A percentile compares a stretch with the other conserved stretches of the same genome.
phyloP scores from a whole-genome alignment of 2,797 vertebrate species.

The Falco columbarius region DNA sequence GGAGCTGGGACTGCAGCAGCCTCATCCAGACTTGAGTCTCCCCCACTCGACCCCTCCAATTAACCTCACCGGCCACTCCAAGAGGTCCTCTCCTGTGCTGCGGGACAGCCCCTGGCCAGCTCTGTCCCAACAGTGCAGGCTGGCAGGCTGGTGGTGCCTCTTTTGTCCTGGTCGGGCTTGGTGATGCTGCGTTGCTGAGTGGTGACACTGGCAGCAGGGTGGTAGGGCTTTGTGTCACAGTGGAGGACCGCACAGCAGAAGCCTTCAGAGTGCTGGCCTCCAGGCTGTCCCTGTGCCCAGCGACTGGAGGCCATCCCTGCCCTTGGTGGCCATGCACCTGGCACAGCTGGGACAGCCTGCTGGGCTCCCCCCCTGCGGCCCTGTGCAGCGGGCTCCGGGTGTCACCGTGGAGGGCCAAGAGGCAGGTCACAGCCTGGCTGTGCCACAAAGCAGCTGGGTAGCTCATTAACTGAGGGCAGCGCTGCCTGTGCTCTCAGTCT shows the following conservation, averaged over 20 bases:
- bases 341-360: background rate
- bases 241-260: background rate
- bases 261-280: background rate
- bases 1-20: background rate
- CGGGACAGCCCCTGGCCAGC: background rate
- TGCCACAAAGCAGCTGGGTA: background rate
- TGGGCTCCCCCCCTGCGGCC: background rate
- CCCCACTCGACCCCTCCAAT: background rate
- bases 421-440: background rate
- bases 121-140: too few species aligned
- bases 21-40: background rate
- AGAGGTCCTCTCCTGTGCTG: background rate
- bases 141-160: background rate
- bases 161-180: background rate
- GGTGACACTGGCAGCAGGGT: background rate
- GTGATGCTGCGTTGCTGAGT: fast-evolving
- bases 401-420: background rate
- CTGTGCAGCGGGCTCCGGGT: background rate
- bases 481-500: background rate
- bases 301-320: background rate
- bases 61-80: background rate
- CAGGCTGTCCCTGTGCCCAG: too few species aligned
- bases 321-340: background rate
- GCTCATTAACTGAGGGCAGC: background rate
- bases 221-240: fast-evolving